Conservation (phyloP, 2,113 vertebrate genomes). For the Pseudorectes ferrugineus region DNA sequence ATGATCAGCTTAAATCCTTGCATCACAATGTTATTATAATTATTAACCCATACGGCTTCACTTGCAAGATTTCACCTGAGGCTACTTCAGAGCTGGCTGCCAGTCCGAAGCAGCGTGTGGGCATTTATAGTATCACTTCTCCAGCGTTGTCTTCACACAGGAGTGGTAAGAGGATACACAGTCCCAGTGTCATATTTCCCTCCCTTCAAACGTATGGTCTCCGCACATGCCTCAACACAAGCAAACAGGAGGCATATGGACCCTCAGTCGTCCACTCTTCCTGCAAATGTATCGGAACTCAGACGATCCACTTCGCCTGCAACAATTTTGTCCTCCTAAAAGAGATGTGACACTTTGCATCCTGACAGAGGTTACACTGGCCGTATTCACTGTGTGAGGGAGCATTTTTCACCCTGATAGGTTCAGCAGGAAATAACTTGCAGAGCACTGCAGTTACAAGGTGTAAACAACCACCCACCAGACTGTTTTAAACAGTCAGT, state of each 20-base stretch:
- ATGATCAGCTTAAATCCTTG: neutral
- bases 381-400: neutral
- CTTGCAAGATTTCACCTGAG: neutral
- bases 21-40: neutral
- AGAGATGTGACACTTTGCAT: neutral
- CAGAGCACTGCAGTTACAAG: neutral
- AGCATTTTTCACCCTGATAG: neutral
- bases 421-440: neutral
- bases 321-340: accelerated
- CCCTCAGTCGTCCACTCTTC: neutral
- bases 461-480: neutral
- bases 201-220: neutral
- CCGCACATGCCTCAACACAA: neutral
- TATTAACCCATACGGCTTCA: neutral
- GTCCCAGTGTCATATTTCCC: neutral
- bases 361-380: neutral
- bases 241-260: neutral
- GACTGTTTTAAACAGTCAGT: neutral
- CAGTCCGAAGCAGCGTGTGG: neutral
- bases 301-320: neutral
- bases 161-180: neutral
- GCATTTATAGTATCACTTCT: neutral
- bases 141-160: neutral
- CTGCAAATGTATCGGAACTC: neutral
- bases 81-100: neutral